A percentile compares a stretch with the other conserved stretches of the same genome.
Evolutionary conservation across 2,888 invertebrate species (phyloP).

Genomic region (Micoletzkya japonica): DNA sequence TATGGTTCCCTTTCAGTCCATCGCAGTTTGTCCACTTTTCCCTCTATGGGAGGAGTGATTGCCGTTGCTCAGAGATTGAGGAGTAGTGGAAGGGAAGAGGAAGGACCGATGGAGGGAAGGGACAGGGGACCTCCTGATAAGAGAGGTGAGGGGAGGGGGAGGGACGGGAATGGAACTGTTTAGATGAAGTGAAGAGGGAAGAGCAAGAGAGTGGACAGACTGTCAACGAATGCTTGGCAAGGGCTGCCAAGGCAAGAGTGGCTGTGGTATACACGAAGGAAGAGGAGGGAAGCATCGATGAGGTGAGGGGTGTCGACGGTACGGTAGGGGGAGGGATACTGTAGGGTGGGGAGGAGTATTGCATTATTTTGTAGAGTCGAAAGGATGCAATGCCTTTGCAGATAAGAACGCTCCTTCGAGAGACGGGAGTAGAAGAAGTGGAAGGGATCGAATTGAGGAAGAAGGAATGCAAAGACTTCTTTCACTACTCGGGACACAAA

Average conservation of each 20-base stretch:
- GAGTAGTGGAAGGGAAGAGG: neutral
- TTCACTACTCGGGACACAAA: slow-evolving; percentile 17
- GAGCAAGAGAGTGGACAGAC: neutral
- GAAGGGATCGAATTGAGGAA: slow-evolving; percentile 21
- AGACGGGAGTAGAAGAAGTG: slow-evolving; percentile 17
- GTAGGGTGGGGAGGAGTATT: neutral
- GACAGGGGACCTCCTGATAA: slow-evolving; percentile 12
- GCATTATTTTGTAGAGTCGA: neutral
- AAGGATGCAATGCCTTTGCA: neutral
- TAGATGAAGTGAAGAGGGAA: neutral
- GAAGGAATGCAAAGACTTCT: neutral
- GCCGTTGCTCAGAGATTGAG: slow-evolving; percentile 12
- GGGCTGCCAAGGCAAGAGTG: slow-evolving; percentile 33
- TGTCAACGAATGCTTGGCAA: slow-evolving; percentile 33
- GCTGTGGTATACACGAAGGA: slow-evolving; percentile 35
- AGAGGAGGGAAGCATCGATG: slow-evolving; percentile 22
- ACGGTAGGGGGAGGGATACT: neutral
- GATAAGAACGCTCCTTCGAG: slow-evolving; percentile 17
- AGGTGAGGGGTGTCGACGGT: too few relatives aligned
- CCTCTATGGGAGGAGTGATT: slow-evolving; percentile 24
- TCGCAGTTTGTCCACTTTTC: neutral
- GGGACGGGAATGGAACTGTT: neutral
- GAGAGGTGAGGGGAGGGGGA: slow-evolving; percentile 14
- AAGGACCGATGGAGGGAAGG: neutral
- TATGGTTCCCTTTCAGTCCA: too few relatives aligned